Evolutionary conservation across 2,888 invertebrate species (phyloP), one percentile per base, ranked within the genome.

Genomic region (Trissolcus japonicus): DNA sequence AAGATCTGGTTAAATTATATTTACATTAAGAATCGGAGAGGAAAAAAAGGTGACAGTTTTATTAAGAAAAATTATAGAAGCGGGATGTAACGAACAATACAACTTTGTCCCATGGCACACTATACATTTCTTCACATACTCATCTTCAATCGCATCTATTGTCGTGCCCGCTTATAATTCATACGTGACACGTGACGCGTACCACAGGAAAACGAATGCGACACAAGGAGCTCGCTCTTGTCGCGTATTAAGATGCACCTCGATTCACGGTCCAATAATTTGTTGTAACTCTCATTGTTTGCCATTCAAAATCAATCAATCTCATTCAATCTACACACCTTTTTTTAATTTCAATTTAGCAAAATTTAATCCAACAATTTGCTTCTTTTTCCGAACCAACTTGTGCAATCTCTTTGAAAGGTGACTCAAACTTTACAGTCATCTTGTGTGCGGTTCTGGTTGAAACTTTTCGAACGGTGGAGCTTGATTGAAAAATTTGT

Each of bases 101-200:
- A 43, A 41, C 57, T 51, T 54, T 41, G 54, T 54, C 41, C 54
- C 63, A 54, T 60, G 25, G 48, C 40, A 59, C 21, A 61, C 66
- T 66, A 72, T 35, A 16, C 55, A 66, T 73, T 73, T 74, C 73
- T 73, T 74, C 56, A 56, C 66, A 67, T 61, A 67, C 51, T 74
- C 61, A 61, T 74, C 35, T 35, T 67, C 67, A 74, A 56, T 74
- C 67, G 56, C 67, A 74, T 56, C 66, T 74, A 74, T 74, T 74
- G 73, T 74, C 56, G 61, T 67, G 54, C 43, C 43, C 29, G 66
- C 43, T 57, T 74, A 67, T 67, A 74, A 74, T 74, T 74, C 66
- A 74, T 62, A 67, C 16, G 46, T 62, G 66, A 66, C 67, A 74
- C 62, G 56, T 67, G 66, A 66, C 66, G 66, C 48, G 51, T 51